These are phyloP conservation scores for Rugalucina vietnamica DNA, from an alignment of 2,888 invertebrate species.

Conservation along the genomic window DNA sequence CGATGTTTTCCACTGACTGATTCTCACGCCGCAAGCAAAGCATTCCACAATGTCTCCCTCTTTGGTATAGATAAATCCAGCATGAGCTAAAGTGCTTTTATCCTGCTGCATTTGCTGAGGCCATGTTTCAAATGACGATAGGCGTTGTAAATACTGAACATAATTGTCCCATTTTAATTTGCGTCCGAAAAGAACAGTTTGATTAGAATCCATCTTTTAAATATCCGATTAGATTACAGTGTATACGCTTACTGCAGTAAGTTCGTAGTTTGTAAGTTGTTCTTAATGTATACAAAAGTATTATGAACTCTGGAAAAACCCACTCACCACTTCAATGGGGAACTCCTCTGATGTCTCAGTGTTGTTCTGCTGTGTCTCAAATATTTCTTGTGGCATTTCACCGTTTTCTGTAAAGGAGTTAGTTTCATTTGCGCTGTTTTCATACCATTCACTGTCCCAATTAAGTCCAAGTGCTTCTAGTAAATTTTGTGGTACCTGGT, in stretches of 20 bases:
- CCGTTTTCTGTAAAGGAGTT: background rate
- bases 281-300: background rate
- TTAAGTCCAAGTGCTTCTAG: background rate
- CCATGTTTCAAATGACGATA: background rate
- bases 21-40: no score
- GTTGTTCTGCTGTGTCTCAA: background rate
- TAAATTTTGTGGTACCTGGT: background rate
- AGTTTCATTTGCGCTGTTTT: background rate
- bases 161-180: background rate
- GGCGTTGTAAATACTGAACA: background rate
- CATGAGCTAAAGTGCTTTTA: background rate
- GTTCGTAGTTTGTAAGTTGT: background rate
- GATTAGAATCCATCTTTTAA: background rate
- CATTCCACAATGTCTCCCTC: no score
- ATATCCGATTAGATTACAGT: background rate
- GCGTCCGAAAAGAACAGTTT: background rate
- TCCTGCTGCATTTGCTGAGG: background rate
- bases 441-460: background rate
- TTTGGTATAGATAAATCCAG: background rate
- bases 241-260: background rate
- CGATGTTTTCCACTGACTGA: no score
- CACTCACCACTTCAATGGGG: background rate
- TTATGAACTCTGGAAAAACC: background rate
- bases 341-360: background rate
- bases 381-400: background rate